Percentiles rank a stretch among this genome's conserved stretches.
phyloP scores from a whole-genome alignment of 2,113 vertebrate genomes.

The Solenodon paradoxus region DNA sequence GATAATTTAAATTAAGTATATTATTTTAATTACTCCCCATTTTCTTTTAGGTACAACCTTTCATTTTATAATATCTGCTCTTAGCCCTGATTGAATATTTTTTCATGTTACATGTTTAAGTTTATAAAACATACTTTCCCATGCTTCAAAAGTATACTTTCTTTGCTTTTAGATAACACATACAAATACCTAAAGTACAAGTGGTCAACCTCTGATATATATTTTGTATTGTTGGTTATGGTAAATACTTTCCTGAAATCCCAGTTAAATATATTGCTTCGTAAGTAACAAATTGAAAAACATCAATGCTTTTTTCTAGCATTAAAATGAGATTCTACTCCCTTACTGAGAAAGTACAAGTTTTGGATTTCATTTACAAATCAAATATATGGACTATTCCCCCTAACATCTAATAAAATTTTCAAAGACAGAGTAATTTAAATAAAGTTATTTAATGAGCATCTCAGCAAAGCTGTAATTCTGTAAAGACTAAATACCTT shows the following conservation, averaged over 20 bases:
- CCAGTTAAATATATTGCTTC: background rate
- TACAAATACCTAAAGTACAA: background rate
- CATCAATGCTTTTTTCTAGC: background rate
- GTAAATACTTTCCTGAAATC: constrained; percentile 11
- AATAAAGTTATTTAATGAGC: constrained; percentile 11
- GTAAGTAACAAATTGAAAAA: background rate
- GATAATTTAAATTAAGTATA: background rate
- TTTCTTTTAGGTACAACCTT: background rate
- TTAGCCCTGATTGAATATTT: background rate
- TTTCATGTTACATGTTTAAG: background rate
- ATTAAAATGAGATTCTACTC: background rate
- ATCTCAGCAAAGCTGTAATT: background rate
- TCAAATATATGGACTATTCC: background rate
- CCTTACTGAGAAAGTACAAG: background rate
- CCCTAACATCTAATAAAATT: background rate
- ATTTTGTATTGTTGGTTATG: background rate
- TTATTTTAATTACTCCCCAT: background rate
- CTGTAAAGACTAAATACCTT: constrained; percentile 5
- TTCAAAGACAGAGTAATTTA: constrained; percentile 27
- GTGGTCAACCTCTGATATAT: background rate
- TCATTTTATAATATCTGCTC: background rate
- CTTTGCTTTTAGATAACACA: background rate
- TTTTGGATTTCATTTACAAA: background rate
- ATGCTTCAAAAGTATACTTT: background rate
- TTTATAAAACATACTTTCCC: background rate